Conservation (phyloP, 2,888 invertebrate genomes). For the Rhagonycha fulva region DNA sequence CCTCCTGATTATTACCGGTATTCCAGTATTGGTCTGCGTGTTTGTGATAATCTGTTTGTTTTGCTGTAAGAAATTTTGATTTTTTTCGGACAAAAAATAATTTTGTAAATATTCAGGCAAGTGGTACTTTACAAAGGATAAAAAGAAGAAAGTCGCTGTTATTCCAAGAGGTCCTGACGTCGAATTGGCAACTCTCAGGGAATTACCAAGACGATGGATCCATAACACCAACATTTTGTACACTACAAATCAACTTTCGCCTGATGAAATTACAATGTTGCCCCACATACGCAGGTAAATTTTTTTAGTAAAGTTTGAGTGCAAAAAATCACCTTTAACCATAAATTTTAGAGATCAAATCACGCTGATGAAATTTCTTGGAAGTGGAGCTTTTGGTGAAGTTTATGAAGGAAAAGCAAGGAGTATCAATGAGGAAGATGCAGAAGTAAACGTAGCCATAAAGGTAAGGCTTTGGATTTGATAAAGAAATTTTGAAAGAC, state of each 20-base stretch:
- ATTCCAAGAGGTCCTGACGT: constrained; percentile 64
- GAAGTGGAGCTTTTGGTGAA: constrained; percentile 96
- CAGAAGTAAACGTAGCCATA: constrained; percentile 83
- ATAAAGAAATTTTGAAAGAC: neutral
- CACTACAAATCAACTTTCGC: constrained; percentile 59
- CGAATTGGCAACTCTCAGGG: constrained; percentile 84
- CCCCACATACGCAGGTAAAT: constrained; percentile 77
- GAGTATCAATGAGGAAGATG: constrained; percentile 57
- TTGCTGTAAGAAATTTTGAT: constrained; percentile 52
- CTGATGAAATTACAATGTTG: constrained; percentile 68
- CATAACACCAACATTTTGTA: constrained; percentile 87
- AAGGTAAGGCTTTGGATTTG: constrained; percentile 66
- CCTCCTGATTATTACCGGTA: constrained; percentile 64
- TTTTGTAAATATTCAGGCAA: constrained; percentile 26
- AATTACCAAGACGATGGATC: constrained; percentile 74
- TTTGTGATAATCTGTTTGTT: constrained; percentile 56
- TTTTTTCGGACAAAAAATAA: neutral
- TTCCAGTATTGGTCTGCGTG: constrained; percentile 60
- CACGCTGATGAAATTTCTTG: constrained; percentile 84
- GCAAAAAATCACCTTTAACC: neutral
- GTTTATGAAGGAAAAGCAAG: constrained; percentile 91
- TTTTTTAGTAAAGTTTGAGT: neutral
- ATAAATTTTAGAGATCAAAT: constrained; percentile 68
- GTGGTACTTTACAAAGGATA: constrained; percentile 62
- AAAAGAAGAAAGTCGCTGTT: constrained; percentile 58